Evolutionary conservation across 2,888 invertebrate species (phyloP).

Genomic region (Morpho helenor): DNA sequence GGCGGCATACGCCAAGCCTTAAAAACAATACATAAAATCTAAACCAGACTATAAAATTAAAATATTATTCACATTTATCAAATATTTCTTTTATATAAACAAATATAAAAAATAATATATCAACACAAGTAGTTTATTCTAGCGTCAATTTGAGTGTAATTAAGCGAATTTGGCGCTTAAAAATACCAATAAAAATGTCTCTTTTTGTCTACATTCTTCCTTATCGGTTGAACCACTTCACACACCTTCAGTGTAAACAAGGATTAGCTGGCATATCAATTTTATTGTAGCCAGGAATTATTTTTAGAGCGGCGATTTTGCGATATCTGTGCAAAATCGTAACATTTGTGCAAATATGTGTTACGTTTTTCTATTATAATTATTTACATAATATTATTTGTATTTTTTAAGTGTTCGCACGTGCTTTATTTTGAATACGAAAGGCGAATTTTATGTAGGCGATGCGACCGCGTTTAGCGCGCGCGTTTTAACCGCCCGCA

Average conservation of each 20-base stretch:
- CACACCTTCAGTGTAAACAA: constrained; percentile 65
- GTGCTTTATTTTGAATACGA: constrained; percentile 29
- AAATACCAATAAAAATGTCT: constrained; percentile 32
- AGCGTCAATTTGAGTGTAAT: background rate
- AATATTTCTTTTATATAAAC: constrained; percentile 4
- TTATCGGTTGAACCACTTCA: constrained; percentile 70
- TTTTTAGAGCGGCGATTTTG: constrained; percentile 48
- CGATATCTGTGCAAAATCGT: constrained; percentile 39
- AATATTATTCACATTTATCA: too few species aligned
- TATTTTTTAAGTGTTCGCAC: constrained; percentile 40
- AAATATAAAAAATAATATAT: constrained; percentile 2
- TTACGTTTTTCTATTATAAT: constrained; percentile 34
- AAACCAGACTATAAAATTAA: too few species aligned
- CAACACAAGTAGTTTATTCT: background rate
- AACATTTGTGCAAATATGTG: constrained; percentile 69
- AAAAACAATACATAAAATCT: too few species aligned
- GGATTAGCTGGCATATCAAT: constrained; percentile 71
- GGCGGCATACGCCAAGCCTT: too few species aligned
- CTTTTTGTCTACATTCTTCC: constrained; percentile 49
- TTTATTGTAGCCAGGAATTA: constrained; percentile 57
- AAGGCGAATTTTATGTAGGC: background rate
- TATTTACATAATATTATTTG: constrained; percentile 45
- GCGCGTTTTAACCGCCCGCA: background rate
- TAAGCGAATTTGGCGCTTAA: constrained; percentile 22
- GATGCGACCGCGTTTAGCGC: background rate